Evolutionary conservation across 2,113 vertebrate species (phyloP), one percentile per base, ranked within the genome.

Genomic region (Larimichthys polyactis): DNA sequence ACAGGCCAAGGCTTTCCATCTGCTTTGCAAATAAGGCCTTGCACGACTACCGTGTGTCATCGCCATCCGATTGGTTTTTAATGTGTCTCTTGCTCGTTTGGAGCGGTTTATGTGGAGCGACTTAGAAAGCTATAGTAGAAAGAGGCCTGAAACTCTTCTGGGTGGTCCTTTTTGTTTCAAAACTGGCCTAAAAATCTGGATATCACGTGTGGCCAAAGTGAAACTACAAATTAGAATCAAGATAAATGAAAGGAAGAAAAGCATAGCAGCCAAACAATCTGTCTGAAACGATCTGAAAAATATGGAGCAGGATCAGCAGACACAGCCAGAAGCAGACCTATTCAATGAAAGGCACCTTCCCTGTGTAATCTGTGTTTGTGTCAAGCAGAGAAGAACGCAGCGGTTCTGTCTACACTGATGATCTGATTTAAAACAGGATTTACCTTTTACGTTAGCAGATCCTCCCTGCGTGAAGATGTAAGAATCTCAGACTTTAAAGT

Each of bases 1-100:
- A 88, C 88, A 68, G 88, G 93, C 94, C 94, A 94, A 93, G 89
- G 91, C 85, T 89, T 85, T 84, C 91, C 94, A 95, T 95, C 94
- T 94, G 93, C 92, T 94, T 93, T 94, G 84, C 84, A 89, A 93
- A 93, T 94, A 94, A 91, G 71, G 79, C 74, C 72, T 71, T 59
- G 89, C 89, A 87, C 78, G 88, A 92, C 92, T 94, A 93, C 93
- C 73, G 91, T 93, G 89, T 92, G 91, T 93, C 91, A 88, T 89
- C 89, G 78, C 91, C 60, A 67, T 86, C 86, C 72, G 87, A 94
- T 92, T 89, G 49, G 87, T 70, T 94, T 94, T 92, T 93, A 93
- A 93, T 91, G 90, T 27, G 78, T 81, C 82, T 87, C 64, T 73
- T 73, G 32, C 76, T 75, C 88, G 16, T 82, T 90, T 71, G 65